Percentiles rank a stretch among this genome's conserved stretches.
Evolutionary conservation across 2,797 vertebrate genomes (phyloP).

Genomic region (Aeoliscus strigatus): DNA sequence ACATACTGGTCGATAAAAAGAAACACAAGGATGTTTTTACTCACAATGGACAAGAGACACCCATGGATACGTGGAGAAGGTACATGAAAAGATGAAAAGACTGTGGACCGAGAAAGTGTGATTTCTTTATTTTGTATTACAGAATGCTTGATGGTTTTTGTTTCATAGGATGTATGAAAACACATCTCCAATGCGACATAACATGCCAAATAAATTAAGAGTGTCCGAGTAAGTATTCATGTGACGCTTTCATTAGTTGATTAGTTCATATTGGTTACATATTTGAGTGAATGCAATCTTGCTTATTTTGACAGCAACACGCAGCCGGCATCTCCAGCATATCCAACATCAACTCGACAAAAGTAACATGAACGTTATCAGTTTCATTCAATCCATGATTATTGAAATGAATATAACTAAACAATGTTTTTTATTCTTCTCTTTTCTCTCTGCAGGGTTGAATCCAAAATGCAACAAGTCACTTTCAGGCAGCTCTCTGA

Average conservation of each 20-base stretch:
- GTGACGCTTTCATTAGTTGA: too few species aligned
- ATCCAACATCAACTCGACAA: slow-evolving; percentile 13
- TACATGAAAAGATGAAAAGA: too few species aligned
- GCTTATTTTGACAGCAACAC: slow-evolving; percentile 23
- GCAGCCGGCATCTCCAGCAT: slow-evolving; percentile 3
- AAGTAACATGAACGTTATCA: neutral
- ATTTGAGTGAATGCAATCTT: neutral
- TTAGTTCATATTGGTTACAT: too few species aligned
- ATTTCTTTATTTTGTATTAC: too few species aligned
- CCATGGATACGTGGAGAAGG: too few species aligned
- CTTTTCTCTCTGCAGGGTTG: slow-evolving; percentile 44
- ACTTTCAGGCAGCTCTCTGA: slow-evolving; percentile 19
- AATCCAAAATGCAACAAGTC: slow-evolving; percentile 21
- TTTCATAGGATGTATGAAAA: slow-evolving; percentile 42
- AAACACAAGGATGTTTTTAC: slow-evolving; percentile 13
- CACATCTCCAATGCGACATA: slow-evolving; percentile 17
- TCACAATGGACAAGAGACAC: slow-evolving; percentile 1
- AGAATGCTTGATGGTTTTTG: too few species aligned
- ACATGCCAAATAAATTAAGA: slow-evolving; percentile 21
- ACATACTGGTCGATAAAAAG: slow-evolving; percentile 17
- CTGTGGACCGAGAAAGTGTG: too few species aligned
- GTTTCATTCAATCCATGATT: neutral
- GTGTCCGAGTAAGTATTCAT: slow-evolving; percentile 40
- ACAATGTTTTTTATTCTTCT: slow-evolving; percentile 1
- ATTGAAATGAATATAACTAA: too few species aligned